Base-by-base conservation (phyloP, 2,113 vertebrate species). In the Apodemus sylvaticus region DNA sequence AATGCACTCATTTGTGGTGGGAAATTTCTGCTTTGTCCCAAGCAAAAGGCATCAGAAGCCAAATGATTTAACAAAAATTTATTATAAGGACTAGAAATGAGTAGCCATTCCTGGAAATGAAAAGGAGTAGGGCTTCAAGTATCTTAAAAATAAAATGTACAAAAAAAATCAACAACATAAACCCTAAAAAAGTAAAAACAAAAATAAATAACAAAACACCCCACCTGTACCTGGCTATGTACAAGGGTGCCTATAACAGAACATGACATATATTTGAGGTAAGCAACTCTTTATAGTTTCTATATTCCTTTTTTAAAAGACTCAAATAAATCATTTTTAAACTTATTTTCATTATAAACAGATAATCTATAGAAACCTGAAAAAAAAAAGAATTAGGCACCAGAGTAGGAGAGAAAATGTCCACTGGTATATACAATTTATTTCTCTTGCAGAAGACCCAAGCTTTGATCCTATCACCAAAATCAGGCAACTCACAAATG, bases 11-110 rank as follows among this genome's bases (percentile, higher is more conserved):
- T 93, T 87, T 45, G 82, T 31, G 31, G 19, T 36, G 17, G 76
- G 90, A 96, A 90, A 93, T 66, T 36, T 14, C 73, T 68, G 3
- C 26, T 92, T 87, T 93, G 64, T 85, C 73, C n/a, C 83, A 31
- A 94, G 91, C 5, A 14, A 93, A 7, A 66, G 10, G 55, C 24
- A 34, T 26, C 85, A 64, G 85, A 92, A 89, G 36, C 39, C 9
- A 89, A 86, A 91, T 55, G 86, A 93, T 58, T 92, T 96, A 58
- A 34, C 34, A 86, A 51, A 81, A 78, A 82, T 74, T 24, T 85
- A 79, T 78, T 78, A 19, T 51, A 78, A 78, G 82, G 88, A 94
- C 36, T 51, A 77, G 17, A 89, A 79, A 10, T 31, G 16, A 96
- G 51, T 39, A 89, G 16, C n/a, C 6, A 95, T 1, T 0, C 16